Conservation (phyloP, 2,113 vertebrate genomes). For the Pseudonaja textilis region DNA sequence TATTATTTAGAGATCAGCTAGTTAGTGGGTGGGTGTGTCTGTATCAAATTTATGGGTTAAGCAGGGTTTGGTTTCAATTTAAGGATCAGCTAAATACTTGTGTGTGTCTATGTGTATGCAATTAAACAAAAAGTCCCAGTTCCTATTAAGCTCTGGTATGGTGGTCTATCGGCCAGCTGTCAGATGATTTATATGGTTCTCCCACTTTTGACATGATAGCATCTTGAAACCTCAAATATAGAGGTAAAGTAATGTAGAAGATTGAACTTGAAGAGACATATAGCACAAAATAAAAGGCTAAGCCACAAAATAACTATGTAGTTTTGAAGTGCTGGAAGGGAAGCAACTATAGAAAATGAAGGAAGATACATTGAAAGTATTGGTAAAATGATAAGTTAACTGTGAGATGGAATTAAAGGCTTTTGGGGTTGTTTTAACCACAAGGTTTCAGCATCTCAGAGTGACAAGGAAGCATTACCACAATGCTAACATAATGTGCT, state of each 20-base stretch:
- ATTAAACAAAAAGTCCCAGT: not conserved
- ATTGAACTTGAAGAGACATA: constrained; percentile 25
- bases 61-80: constrained; percentile 6
- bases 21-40: not conserved
- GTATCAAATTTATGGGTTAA: not conserved
- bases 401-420: not conserved
- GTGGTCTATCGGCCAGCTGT: not conserved
- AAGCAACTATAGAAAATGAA: constrained; percentile 45
- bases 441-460: constrained; percentile 2
- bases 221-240: constrained; percentile 22
- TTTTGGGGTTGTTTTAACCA: constrained; percentile 34
- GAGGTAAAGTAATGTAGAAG: not conserved
- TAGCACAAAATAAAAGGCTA: constrained; percentile 41
- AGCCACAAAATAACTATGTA: constrained; percentile 52
- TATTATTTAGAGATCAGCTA: constrained; percentile 4
- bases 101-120: not conserved
- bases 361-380: constrained; percentile 31
- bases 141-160: not conserved
- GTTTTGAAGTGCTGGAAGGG: constrained; percentile 36
- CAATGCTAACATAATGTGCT: constrained; percentile 29
- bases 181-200: not conserved
- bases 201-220: not conserved
- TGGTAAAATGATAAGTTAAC: constrained; percentile 19
- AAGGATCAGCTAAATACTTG: not conserved
- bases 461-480: constrained; percentile 29